phyloP scores from a whole-genome alignment of 1,140 invertebrate genomes.

The Aleiodes sp. region DNA sequence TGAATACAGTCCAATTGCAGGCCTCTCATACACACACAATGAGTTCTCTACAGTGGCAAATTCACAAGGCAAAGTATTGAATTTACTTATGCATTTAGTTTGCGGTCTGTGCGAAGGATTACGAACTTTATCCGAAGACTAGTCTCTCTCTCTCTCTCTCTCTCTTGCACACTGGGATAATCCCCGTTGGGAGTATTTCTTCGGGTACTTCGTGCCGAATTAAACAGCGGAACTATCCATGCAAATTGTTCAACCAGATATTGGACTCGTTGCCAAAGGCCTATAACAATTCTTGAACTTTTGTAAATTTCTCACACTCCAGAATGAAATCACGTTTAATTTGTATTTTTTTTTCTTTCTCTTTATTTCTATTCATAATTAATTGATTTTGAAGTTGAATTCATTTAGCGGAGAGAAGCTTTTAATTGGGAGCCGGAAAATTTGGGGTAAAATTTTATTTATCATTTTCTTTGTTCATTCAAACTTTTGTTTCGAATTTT shows the following conservation, averaged over 20 bases:
- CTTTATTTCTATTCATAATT: no score
- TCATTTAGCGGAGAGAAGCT: no score
- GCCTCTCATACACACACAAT: neutral
- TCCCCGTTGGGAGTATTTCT: neutral
- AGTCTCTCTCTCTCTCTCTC: no score
- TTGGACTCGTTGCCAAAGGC: neutral
- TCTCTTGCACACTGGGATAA: no score
- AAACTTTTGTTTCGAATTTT: neutral
- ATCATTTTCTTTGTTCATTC: neutral
- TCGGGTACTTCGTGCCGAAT: neutral
- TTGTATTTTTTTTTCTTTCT: neutral
- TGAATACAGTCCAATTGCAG: neutral
- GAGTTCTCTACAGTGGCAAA: conserved; percentile 13
- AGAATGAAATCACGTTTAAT: neutral
- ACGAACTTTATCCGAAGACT: conserved; percentile 30
- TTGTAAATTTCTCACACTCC: neutral
- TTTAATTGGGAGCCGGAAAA: no score
- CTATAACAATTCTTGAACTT: neutral
- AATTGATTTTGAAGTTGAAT: no score
- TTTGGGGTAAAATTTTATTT: neutral
- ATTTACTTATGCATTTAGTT: conserved; percentile 55
- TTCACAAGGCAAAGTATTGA: conserved; percentile 41
- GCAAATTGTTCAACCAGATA: conserved; percentile 15
- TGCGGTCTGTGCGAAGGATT: conserved; percentile 35
- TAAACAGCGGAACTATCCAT: neutral